Evolutionary conservation across 2,888 invertebrate species (phyloP), one percentile per base, ranked within the genome.

Genomic region (Danaus chrysippus): DNA sequence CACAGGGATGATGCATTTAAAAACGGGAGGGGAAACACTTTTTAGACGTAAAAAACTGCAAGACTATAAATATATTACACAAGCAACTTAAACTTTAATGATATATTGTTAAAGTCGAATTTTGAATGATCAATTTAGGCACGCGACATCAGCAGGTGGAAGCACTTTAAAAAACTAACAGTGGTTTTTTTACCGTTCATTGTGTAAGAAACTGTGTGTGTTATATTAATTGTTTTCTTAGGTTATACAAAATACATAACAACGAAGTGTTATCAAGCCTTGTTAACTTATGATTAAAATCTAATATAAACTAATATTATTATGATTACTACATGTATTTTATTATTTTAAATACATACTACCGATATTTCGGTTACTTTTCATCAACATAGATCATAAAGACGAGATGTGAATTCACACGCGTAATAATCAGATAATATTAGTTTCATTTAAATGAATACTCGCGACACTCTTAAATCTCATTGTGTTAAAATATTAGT

Each of bases 61-160:
- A 52, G 71, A 74, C 23, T 74, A 71, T 68, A 60, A 61, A 64
- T 57, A 42, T 59, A 54, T 11, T 44, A 41, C 6, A 41, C 58
- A 57, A 13, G 59, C 2, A 70, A 65, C 66, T 56, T 62, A 44
- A 65, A 70, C 75, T 73, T 69, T 80, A 74, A 55, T 0, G 0
- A 0, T 13, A 60, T 0, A 0, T 1, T 0, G 0, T 56, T 75
- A 81, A 68, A 69, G 76, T 58, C 58, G 42, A 58, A 34, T 68
- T 65, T 79, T 0, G 60, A 42, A 56, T 63, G 52, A 13, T 61
- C 55, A 56, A 43, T 13, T 15, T 23, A 42, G 82, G 88, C 90
- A 90, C 91, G 89, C 87, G 91, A 86, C 88, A 82, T 75, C 78
- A 84, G 91, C 91, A 91, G 90, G 91, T 91, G 91, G 82, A 79